Conservation (phyloP, 2,797 vertebrate species). For the Characodon lateralis region DNA sequence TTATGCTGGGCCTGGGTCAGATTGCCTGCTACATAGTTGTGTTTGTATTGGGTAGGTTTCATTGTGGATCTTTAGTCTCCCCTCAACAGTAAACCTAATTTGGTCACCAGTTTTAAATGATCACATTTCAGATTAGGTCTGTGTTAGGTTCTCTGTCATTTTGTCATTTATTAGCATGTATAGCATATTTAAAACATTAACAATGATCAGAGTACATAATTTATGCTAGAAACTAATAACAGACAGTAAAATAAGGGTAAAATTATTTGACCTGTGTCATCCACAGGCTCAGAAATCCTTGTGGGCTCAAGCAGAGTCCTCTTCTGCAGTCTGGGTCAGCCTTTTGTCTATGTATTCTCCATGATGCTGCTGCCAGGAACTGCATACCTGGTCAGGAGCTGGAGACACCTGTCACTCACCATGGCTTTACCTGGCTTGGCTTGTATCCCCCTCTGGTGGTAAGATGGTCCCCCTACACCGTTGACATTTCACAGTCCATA, state of each 20-base stretch:
- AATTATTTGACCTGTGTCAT: neutral
- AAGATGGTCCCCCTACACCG: conserved; percentile 17
- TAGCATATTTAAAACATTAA: neutral
- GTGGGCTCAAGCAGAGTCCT: conserved; percentile 34
- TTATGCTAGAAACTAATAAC: neutral
- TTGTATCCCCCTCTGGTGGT: conserved; percentile 67
- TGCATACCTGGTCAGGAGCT: conserved; percentile 51
- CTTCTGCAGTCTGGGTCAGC: conserved; percentile 42
- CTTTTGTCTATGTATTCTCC: neutral
- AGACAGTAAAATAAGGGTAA: neutral
- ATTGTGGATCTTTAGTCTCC: neutral
- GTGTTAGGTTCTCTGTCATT: neutral
- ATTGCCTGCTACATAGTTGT: conserved; percentile 33
- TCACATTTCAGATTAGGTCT: neutral
- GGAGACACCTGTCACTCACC: conserved; percentile 54
- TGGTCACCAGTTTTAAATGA: neutral
- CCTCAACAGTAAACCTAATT: neutral
- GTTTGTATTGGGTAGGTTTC: conserved; percentile 59
- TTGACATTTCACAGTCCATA: neutral
- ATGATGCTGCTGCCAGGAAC: conserved; percentile 41
- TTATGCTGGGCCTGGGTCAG: conserved; percentile 58
- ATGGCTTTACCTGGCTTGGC: conserved; percentile 56
- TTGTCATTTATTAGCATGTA: neutral
- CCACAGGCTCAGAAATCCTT: conserved; percentile 64
- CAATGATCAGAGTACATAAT: neutral